Evolutionary conservation across 1,140 invertebrate genomes (phyloP), one percentile per base, ranked within the genome.

Genomic region (Diorhabda elongata): DNA sequence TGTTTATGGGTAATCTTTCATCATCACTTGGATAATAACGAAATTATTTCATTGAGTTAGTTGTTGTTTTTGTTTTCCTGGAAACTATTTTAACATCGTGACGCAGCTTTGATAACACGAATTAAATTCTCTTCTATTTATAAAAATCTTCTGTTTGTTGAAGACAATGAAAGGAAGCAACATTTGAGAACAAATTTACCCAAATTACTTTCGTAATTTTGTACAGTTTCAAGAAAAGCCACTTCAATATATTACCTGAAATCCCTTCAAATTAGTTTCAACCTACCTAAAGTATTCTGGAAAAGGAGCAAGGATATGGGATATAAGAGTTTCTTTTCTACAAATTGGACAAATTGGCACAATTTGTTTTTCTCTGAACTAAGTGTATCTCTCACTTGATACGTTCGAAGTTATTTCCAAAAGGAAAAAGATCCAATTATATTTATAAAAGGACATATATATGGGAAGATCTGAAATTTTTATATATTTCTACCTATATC

Each of bases 231-330:
- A n/a, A 52, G n/a, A 6, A 52, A 52, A n/a, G 47, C 6, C 47
- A 52, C 47, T 52, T 52, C n/a, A 52, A 52, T 52, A 52, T 52
- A 52, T 52, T n/a, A n/a, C 47, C 47, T 8, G n/a, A 52, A 52
- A n/a, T 52, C 47, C 47, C 47, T 52, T 52, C 47, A 52, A 52
- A 52, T 52, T 52, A 52, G 47, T 52, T 52, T 52, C 47, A 52
- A 52, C 47, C 47, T 52, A 8, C n/a, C 47, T n/a, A 8, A 52
- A 52, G n/a, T 6, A n/a, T 8, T 52, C 47, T n/a, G 6, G 6
- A n/a, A 52, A 3, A 52, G 47, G 47, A 52, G 47, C 47, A n/a
- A 2, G 47, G 47, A 52, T 52, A 52, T 3, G n/a, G 47, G 47
- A 52, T 52, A 52, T n/a, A 52, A 6, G 47, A 52, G 47, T 52